These are phyloP conservation scores for Allolobophora icterica DNA, from an alignment of 2,888 invertebrate species.

Conservation along the genomic window DNA sequence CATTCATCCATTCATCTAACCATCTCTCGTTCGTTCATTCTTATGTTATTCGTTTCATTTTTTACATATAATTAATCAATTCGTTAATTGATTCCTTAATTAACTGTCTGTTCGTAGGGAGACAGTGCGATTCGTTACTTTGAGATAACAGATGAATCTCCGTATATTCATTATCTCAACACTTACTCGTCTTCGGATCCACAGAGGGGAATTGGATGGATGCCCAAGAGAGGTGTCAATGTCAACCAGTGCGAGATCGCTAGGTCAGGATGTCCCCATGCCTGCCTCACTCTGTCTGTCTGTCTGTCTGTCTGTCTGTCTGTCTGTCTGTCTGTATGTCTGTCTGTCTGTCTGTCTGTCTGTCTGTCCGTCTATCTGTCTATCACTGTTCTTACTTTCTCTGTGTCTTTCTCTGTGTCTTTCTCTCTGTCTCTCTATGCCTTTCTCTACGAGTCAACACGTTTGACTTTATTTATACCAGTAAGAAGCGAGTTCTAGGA, in stretches of 20 bases:
- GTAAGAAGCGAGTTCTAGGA: no score
- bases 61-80: no score
- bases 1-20: no score
- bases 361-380: neutral
- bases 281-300: neutral
- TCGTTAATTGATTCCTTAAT: neutral
- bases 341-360: constrained; percentile 9
- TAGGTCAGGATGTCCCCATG: constrained; percentile 40
- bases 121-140: constrained; percentile 94
- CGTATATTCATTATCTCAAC: constrained; percentile 89
- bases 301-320: no score
- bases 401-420: no score
- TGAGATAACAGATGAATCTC: constrained; percentile 87
- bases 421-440: no score
- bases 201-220: constrained; percentile 86
- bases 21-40: no score
- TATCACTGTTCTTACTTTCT: no score
- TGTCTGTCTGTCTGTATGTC: neutral
- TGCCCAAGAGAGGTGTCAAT: constrained; percentile 89
- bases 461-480: no score
- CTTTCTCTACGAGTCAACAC: no score
- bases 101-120: constrained; percentile 71
- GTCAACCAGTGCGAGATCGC: constrained; percentile 67
- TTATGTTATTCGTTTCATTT: no score
- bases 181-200: constrained; percentile 89